Evolutionary conservation across 2,797 vertebrate species (phyloP).

Genomic region (Lacerta viridis): DNA sequence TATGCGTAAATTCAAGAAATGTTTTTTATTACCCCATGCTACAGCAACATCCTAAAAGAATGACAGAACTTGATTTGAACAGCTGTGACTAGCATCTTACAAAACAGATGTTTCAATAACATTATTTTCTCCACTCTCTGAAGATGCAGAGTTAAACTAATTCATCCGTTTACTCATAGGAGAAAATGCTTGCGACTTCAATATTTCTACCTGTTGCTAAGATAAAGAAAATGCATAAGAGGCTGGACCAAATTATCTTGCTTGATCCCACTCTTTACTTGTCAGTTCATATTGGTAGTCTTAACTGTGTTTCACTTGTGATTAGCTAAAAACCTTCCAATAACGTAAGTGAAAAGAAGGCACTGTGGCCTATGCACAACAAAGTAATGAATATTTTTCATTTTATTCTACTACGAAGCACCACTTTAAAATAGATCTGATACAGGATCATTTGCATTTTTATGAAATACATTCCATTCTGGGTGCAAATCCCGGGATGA

Average conservation of each 20-base stretch:
- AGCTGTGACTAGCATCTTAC: constrained; percentile 22
- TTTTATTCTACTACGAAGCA: constrained; percentile 16
- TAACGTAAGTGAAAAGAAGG: constrained; percentile 3
- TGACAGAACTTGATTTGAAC: constrained; percentile 27
- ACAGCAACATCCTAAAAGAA: constrained; percentile 7
- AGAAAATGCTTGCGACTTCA: neutral
- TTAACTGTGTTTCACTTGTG: constrained; percentile 4
- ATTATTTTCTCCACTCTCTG: neutral
- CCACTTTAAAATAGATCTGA: constrained; percentile 23
- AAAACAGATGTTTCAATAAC: constrained; percentile 29
- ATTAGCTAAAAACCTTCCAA: neutral
- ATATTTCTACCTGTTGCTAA: neutral
- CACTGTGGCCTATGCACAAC: neutral
- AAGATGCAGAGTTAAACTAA: neutral
- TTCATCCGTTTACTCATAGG: neutral
- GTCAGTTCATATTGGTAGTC: constrained; percentile 1
- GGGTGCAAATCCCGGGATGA: neutral
- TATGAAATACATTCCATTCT: constrained; percentile 1
- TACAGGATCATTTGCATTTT: constrained; percentile 6
- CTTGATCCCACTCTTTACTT: neutral
- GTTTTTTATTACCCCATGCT: constrained; percentile 42
- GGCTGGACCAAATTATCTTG: constrained; percentile 1
- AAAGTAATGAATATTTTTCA: constrained; percentile 22
- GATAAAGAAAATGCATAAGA: neutral
- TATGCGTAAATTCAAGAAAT: constrained; percentile 54